phyloP scores from a whole-genome alignment of 2,113 vertebrate species.

The Gadus macrocephalus region DNA sequence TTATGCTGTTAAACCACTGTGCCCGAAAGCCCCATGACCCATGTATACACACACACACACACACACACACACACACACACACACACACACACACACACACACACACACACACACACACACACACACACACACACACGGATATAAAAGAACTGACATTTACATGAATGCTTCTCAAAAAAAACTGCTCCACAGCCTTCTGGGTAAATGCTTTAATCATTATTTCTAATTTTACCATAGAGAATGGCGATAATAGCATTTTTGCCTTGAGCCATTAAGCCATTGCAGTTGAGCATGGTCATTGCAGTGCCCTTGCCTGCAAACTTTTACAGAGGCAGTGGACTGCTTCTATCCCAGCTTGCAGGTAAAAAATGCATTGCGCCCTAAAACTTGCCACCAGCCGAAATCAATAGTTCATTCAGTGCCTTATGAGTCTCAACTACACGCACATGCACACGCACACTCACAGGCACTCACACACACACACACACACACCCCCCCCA shows the following conservation, averaged over 20 bases:
- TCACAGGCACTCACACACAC: too few species aligned
- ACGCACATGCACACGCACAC: conserved; percentile 25
- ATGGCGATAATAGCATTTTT: too few species aligned
- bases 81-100: neutral
- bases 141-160: conserved; percentile 7
- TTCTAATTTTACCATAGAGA: neutral
- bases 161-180: conserved; percentile 13
- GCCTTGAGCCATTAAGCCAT: too few species aligned
- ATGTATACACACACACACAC: neutral
- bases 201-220: conserved; percentile 9
- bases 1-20: too few species aligned
- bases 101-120: conserved; percentile 1
- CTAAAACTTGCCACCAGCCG: conserved; percentile 28
- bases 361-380: conserved; percentile 32
- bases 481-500: too few species aligned
- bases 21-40: too few species aligned
- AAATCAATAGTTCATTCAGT: conserved; percentile 60
- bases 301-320: neutral
- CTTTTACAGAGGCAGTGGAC: conserved; percentile 11
- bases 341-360: conserved; percentile 40
- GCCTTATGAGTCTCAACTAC: conserved; percentile 39
- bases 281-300: too few species aligned
- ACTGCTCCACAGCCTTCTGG: conserved; percentile 12
- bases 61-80: too few species aligned
- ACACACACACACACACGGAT: conserved; percentile 8